Evolutionary conservation across 2,797 vertebrate genomes (phyloP).

Genomic region (Micropoecilia bifurca): DNA sequence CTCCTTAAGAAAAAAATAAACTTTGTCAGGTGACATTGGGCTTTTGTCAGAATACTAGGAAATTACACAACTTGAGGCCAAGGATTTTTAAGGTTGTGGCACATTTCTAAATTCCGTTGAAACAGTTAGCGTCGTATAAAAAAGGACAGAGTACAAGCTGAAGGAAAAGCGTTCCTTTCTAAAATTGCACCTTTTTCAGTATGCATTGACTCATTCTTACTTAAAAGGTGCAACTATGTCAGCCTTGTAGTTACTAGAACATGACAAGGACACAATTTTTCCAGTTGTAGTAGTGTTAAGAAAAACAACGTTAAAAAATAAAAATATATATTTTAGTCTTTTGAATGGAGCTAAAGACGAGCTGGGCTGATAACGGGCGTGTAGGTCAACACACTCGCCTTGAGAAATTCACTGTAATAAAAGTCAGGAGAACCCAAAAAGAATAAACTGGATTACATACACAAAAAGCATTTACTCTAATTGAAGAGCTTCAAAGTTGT

Average conservation of each 20-base stretch:
- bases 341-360: conserved; percentile 23
- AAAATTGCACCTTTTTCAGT: background rate
- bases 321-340: background rate
- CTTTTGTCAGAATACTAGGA: background rate
- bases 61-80: background rate
- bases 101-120: background rate
- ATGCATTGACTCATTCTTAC: background rate
- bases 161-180: background rate
- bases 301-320: too few relatives aligned
- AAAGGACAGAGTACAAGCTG: background rate
- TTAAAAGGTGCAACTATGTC: background rate
- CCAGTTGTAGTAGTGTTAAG: conserved; percentile 8
- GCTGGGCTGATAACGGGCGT: background rate
- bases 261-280: conserved; percentile 32
- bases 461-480: conserved; percentile 43
- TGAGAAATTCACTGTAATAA: conserved; percentile 50
- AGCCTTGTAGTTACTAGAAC: conserved; percentile 8
- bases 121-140: background rate
- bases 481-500: conserved; percentile 42
- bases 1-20: background rate
- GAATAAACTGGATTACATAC: conserved; percentile 47
- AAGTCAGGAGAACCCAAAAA: conserved; percentile 43
- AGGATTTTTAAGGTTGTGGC: background rate
- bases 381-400: conserved; percentile 24
- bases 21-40: background rate